Evolutionary conservation across 2,797 vertebrate species (phyloP), one percentile per base, ranked within the genome.

Genomic region (Gephyroberyx darwinii): DNA sequence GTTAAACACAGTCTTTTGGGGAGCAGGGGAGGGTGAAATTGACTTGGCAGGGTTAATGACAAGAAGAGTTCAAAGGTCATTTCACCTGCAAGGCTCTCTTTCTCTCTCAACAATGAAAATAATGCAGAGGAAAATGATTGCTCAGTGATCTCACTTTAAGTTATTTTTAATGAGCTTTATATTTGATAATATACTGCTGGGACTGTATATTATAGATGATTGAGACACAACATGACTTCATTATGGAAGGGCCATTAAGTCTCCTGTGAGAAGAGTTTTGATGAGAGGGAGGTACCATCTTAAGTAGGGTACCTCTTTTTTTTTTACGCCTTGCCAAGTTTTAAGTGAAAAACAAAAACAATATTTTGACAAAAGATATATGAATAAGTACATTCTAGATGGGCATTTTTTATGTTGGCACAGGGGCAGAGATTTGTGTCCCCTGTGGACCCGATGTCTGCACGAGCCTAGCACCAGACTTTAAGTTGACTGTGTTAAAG

Each of bases 31-130:
- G 61, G 52, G 58, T 66, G 68, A 80, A 80, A 82, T 83, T 71
- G 65, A 82, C 48, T 72, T 75, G 51, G 47, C 1, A 0, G 33
- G 56, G 54, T 80, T 79, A 82, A 77, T 75, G 69, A 77, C 51
- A 58, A 33, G 45, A 55, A 56, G 53, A 66, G 54, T 20, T 35
- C n/a, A 48, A 43, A 67, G 65, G 68, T 62, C 48, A 71, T 58
- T 77, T 66, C 51, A 74, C 57, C 17, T 74, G 31, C 60, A 31
- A 9, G 19, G 57, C 30, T 65, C 41, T 75, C 2, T 4, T 20
- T 43, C 45, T 39, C 54, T 69, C 41, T 76, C 45, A 19, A 48
- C 43, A 19, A 47, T 48, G 53, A 64, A 37, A 78, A 53, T 50
- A 51, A 56, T 2, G 60, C 3, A 41, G 1, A 19, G 12, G 50